Evolutionary conservation across 1,140 invertebrate genomes (phyloP), one percentile per base, ranked within the genome.

Genomic region (Hypsibius dujardini): DNA sequence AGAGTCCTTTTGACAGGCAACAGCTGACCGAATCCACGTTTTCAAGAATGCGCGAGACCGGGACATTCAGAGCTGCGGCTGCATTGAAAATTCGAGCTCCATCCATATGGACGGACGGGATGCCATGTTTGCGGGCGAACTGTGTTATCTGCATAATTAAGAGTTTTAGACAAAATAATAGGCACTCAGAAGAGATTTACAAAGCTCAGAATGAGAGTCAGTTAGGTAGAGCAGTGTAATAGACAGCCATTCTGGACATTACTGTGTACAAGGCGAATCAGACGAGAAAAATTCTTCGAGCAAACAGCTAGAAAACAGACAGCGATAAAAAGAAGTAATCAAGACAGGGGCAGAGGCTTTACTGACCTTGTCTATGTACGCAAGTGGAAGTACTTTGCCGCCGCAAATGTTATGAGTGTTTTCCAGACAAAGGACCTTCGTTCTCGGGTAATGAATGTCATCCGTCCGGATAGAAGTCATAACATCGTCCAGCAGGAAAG

Each of bases 81-180:
- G 92, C 92, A 79, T 96, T 95, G 81, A 94, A 87, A n/a, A 97
- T 75, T 70, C 94, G 80, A 0, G 94, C 92, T 2, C 94, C 94
- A 78, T 98, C 94, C 85, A 95, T 85, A 78, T 98, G 94, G 1
- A 94, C 76, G 42, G 62, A 12, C 0, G 84, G 82, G 1, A 95
- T 77, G 15, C 84, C 80, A 76, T 85, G 75, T n/a, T n/a, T n/a
- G n/a, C n/a, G n/a, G n/a, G n/a, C n/a, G n/a, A n/a, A n/a, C n/a
- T n/a, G n/a, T n/a, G n/a, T n/a, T n/a, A n/a, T n/a, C n/a, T n/a
- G n/a, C n/a, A n/a, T n/a, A n/a, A n/a, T n/a, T n/a, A n/a, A n/a
- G n/a, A n/a, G n/a, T n/a, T n/a, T n/a, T n/a, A n/a, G n/a, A n/a
- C n/a, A n/a, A n/a, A n/a, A n/a, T n/a, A n/a, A n/a, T n/a, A n/a